Evolutionary conservation across 1,140 invertebrate genomes (phyloP).

Genomic region (Saxidomus purpurata): DNA sequence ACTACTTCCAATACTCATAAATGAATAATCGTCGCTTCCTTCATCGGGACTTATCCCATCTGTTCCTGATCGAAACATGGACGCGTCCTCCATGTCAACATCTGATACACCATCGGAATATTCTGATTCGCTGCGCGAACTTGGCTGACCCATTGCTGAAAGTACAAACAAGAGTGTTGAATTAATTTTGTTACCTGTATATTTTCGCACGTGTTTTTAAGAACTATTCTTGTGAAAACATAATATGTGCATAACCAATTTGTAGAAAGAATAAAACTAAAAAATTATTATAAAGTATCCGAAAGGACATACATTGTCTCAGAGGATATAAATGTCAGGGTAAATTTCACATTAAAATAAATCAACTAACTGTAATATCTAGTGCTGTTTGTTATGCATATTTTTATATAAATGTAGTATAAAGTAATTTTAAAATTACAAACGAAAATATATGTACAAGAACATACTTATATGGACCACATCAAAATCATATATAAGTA

Average conservation of each 20-base stretch:
- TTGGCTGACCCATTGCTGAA: conserved; percentile 75
- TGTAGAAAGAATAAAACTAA: too few species aligned
- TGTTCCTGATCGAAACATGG: conserved; percentile 71
- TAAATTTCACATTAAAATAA: too few species aligned
- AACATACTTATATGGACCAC: too few species aligned
- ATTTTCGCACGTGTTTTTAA: background rate
- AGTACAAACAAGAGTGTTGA: background rate
- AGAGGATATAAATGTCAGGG: too few species aligned
- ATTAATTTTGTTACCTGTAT: background rate
- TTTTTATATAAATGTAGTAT: too few species aligned
- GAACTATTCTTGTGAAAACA: background rate
- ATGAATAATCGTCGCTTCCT: conserved; percentile 75
- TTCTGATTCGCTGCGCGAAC: conserved; percentile 76
- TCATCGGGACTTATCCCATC: conserved; percentile 76
- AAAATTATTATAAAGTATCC: too few species aligned
- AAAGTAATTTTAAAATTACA: too few species aligned
- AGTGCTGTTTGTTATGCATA: too few species aligned
- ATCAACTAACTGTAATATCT: too few species aligned
- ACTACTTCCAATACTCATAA: conserved; percentile 79
- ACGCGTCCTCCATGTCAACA: conserved; percentile 77
- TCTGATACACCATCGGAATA: conserved; percentile 70
- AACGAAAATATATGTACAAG: too few species aligned
- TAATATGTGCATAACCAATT: background rate
- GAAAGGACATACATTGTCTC: too few species aligned
- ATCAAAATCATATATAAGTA: too few species aligned